Evolutionary conservation across 2,113 vertebrate species (phyloP), one percentile per base, ranked within the genome.

Genomic region (Lampris incognitus): DNA sequence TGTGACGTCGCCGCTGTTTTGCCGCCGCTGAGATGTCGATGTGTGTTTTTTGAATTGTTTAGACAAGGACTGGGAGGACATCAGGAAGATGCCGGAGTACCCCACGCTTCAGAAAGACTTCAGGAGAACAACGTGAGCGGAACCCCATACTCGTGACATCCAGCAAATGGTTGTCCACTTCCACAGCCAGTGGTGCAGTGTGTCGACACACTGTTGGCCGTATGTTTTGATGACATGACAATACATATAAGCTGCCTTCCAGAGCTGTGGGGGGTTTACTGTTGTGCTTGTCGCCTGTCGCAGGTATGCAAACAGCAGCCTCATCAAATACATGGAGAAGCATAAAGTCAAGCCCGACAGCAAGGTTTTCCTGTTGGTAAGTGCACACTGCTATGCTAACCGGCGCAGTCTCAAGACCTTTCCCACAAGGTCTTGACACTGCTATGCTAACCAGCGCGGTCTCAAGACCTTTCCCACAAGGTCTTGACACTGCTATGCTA

Each of bases 51-150:
- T 80, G 8, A 49, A 76, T 87, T 81, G 39, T 7, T 62, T 94
- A 99, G 98, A 99, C 94, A 99, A 99, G 94, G 98, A 99, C 85
- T 99, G 98, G 98, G 98, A 99, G 90, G 98, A 99, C 91, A 99
- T 99, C 78, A 92, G 98, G 79, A 99, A 99, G 90, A 99, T 99
- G 98, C 98, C 98, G n/a, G 98, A 99, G 89, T 99, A 99, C 85
- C 97, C 98, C 5, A 99, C 98, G 36, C 95, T 99, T 89, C 97
- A 99, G 85, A 99, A 99, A 76, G 97, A 99, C 87, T 99, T 99
- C 91, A 96, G 98, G 84, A 96, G 98, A 96, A 99, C 97, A 78
- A 99, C 97, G 98, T 99, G 93, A 96, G 98, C 95, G n/a, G 55
- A 57, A 7, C 2, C 24, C 36, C 6, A 1, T 24, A 24, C 24